phyloP scores from a whole-genome alignment of 2,888 invertebrate species.

The Diaprepes abbreviatus region DNA sequence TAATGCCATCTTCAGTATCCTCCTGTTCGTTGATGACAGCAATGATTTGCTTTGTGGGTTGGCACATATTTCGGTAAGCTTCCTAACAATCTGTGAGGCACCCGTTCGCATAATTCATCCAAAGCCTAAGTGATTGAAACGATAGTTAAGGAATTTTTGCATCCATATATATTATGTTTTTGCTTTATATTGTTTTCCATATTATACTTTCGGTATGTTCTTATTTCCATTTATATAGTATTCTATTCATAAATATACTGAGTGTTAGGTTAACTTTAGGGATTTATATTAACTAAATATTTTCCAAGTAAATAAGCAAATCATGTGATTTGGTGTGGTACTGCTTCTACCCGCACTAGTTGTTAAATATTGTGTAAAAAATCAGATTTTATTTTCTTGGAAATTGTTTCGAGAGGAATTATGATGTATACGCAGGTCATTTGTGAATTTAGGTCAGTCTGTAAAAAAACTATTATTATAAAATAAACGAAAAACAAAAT shows the following conservation, averaged over 20 bases:
- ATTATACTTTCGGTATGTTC: conserved; percentile 65
- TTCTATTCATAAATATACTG: conserved; percentile 57
- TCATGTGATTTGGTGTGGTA: conserved; percentile 49
- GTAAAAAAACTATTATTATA: too few species aligned
- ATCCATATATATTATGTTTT: conserved; percentile 57
- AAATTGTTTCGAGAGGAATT: conserved; percentile 45
- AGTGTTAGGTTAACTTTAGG: conserved; percentile 60
- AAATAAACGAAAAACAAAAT: too few species aligned
- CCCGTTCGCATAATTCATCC: conserved; percentile 58
- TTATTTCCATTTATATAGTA: conserved; percentile 56
- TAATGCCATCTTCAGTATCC: conserved; percentile 66
- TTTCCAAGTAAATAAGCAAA: conserved; percentile 50
- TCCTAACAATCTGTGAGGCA: conserved; percentile 62
- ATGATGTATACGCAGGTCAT: conserved; percentile 60
- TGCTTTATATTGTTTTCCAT: conserved; percentile 57
- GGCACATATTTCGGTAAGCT: conserved; percentile 74
- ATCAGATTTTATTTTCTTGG: conserved; percentile 49
- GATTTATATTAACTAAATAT: conserved; percentile 46
- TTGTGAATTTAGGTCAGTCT: conserved; percentile 53
- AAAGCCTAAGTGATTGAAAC: conserved; percentile 64
- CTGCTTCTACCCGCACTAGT: conserved; percentile 33
- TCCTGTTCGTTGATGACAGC: conserved; percentile 70
- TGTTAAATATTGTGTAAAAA: conserved; percentile 49
- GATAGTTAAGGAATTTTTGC: conserved; percentile 46
- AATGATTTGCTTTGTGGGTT: conserved; percentile 75